Percentiles rank a stretch among this genome's conserved stretches.
Conservation (phyloP, 2,113 vertebrate species). For the Bagarius yarrelli region DNA sequence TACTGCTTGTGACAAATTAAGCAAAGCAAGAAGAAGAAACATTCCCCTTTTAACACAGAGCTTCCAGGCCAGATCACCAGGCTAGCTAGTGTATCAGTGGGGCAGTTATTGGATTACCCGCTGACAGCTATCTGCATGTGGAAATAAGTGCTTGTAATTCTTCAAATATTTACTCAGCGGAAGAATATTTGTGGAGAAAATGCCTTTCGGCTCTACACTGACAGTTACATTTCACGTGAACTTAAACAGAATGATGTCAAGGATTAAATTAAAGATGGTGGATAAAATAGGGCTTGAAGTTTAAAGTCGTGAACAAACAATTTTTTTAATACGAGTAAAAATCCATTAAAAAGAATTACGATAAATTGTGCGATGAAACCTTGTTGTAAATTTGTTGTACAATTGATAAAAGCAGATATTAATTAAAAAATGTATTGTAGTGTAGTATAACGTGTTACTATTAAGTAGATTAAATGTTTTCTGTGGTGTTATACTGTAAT, state of each 20-base stretch:
- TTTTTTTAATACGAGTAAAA: neutral
- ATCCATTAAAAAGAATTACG: no score
- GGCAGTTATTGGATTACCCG: slow-evolving; percentile 60
- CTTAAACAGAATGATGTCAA: slow-evolving; percentile 43
- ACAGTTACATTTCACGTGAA: slow-evolving; percentile 30
- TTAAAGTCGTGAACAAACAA: neutral
- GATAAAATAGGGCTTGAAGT: neutral
- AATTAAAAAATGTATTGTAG: no score
- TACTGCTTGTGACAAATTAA: slow-evolving; percentile 47
- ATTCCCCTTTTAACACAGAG: slow-evolving; percentile 65
- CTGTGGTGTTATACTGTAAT: neutral
- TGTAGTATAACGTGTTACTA: neutral
- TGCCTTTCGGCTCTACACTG: slow-evolving; percentile 51
- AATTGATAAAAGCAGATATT: neutral
- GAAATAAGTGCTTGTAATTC: slow-evolving; percentile 58
- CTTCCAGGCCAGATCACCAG: slow-evolving; percentile 61
- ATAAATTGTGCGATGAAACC: no score
- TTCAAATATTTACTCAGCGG: slow-evolving; percentile 60
- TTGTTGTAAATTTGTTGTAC: neutral
- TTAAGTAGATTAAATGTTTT: slow-evolving; percentile 31
- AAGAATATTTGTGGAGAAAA: slow-evolving; percentile 57
- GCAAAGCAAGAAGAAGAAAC: slow-evolving; percentile 62
- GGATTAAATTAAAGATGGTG: neutral
- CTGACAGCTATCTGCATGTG: slow-evolving; percentile 52
- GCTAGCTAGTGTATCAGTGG: slow-evolving; percentile 57